phyloP scores from a whole-genome alignment of 1,140 invertebrate genomes.

The Magallana gigas region DNA sequence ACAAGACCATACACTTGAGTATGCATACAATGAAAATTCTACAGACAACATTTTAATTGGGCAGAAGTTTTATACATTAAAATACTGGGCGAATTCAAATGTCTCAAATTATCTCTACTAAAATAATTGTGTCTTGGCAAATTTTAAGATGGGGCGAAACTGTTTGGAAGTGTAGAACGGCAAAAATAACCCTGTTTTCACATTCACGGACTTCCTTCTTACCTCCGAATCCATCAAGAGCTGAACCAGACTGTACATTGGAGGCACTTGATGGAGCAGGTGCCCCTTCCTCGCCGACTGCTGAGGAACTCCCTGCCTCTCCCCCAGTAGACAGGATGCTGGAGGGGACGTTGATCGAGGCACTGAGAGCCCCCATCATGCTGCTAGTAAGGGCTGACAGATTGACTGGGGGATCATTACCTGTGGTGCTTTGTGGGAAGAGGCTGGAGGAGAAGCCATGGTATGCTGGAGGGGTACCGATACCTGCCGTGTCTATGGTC shows the following conservation, averaged over 20 bases:
- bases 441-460: conserved; percentile 31
- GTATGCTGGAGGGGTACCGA: neutral
- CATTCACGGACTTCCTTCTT: neutral
- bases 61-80: too few relatives aligned
- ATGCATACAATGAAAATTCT: too few relatives aligned
- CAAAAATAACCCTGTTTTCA: too few relatives aligned
- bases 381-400: conserved; percentile 17
- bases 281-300: neutral
- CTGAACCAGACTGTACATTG: neutral
- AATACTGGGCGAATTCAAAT: too few relatives aligned
- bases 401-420: neutral
- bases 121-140: too few relatives aligned
- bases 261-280: neutral
- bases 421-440: neutral
- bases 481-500: neutral
- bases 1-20: too few relatives aligned
- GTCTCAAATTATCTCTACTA: too few relatives aligned
- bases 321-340: conserved; percentile 17
- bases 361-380: conserved; percentile 30
- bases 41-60: too few relatives aligned
- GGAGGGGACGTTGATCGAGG: conserved; percentile 19
- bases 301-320: neutral
- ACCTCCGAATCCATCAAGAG: conserved; percentile 30
- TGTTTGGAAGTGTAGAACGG: too few relatives aligned
- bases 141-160: too few relatives aligned